Conservation (phyloP, 2,797 vertebrate species). For the Eidolon dupreanum region DNA sequence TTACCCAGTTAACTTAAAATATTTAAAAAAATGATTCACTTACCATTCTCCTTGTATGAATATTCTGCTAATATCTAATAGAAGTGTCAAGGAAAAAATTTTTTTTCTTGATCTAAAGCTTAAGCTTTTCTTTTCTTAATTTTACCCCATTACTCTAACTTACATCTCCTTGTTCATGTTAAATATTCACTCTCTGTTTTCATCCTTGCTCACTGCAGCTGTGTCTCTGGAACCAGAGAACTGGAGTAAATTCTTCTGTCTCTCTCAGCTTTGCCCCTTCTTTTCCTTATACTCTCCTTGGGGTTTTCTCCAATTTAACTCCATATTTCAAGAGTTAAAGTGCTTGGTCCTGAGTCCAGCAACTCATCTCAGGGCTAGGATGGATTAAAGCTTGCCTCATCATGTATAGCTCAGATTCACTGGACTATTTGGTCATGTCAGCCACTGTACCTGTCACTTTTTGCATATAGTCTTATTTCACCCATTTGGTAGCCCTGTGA, state of each 20-base stretch:
- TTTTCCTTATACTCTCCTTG: neutral
- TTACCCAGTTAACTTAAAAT: slow-evolving; percentile 67
- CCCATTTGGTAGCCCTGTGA: neutral
- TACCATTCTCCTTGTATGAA: slow-evolving; percentile 49
- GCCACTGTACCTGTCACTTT: neutral
- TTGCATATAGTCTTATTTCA: neutral
- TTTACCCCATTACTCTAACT: slow-evolving; percentile 55
- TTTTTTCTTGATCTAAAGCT: slow-evolving; percentile 38
- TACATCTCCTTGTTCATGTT: slow-evolving; percentile 36
- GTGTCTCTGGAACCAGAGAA: slow-evolving; percentile 7
- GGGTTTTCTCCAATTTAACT: neutral
- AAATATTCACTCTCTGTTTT: slow-evolving; percentile 33
- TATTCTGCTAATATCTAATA: slow-evolving; percentile 61
- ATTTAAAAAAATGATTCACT: slow-evolving; percentile 61
- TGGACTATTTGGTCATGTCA: neutral
- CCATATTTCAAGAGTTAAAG: neutral
- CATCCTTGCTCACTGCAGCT: neutral
- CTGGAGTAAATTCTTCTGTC: neutral
- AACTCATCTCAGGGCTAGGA: neutral
- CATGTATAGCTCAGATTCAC: neutral
- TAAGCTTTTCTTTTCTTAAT: slow-evolving; percentile 61
- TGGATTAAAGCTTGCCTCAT: neutral
- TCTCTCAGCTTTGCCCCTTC: neutral
- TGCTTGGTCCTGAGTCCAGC: neutral
- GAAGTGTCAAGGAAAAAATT: slow-evolving; percentile 45